These are phyloP conservation scores for Rostratula benghalensis DNA, from an alignment of 2,113 vertebrate genomes.

Conservation along the genomic window DNA sequence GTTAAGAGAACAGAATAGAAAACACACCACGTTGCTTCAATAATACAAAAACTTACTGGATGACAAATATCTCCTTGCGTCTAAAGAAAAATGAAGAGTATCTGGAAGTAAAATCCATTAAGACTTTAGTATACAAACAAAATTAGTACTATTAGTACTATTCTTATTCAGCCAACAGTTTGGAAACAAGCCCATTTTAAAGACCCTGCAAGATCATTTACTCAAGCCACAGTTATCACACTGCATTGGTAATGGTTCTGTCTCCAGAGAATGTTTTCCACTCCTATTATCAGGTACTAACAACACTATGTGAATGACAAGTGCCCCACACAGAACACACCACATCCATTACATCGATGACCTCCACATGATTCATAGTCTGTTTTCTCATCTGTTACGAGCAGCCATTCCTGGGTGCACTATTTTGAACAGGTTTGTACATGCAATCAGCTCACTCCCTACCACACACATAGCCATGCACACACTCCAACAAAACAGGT, in stretches of 20 bases:
- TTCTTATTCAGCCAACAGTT: conserved; percentile 13
- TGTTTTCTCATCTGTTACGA: conserved; percentile 44
- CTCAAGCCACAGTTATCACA: neutral
- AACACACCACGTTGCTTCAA: conserved; percentile 65
- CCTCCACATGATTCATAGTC: conserved; percentile 14
- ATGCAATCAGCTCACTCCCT: neutral
- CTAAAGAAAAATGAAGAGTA: conserved; percentile 99
- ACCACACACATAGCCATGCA: conserved; percentile 24
- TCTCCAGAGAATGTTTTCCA: neutral
- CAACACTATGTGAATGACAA: neutral
- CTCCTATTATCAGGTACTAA: neutral
- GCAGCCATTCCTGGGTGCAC: neutral
- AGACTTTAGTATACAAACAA: conserved; percentile 71
- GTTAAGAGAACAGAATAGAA: conserved; percentile 56
- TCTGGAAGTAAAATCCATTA: conserved; percentile 87
- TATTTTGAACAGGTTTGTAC: conserved; percentile 24
- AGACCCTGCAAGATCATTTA: neutral
- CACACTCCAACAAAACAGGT: neutral
- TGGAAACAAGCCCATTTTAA: neutral
- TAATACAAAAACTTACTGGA: conserved; percentile 91
- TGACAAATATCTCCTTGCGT: conserved; percentile 99
- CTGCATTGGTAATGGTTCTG: neutral
- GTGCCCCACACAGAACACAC: neutral
- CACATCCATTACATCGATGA: neutral
- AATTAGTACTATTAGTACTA: neutral